phyloP scores from a whole-genome alignment of 1,140 invertebrate species.

The Lamellibrachia luymesi region DNA sequence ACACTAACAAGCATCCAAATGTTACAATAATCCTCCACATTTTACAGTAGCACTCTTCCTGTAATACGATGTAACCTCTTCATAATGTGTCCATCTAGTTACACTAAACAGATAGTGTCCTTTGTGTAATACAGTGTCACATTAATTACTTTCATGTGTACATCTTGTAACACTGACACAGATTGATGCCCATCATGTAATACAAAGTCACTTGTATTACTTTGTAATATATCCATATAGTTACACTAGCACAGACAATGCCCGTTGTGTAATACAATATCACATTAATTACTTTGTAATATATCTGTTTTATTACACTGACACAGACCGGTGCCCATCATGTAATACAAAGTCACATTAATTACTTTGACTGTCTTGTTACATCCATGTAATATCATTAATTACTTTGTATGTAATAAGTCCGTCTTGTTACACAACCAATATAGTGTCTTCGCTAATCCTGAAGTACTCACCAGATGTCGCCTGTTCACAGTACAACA shows the following conservation, averaged over 20 bases:
- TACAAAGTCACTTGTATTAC: too few species aligned
- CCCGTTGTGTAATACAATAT: too few species aligned
- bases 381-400: too few species aligned
- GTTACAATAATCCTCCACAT: background rate
- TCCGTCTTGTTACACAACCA: background rate
- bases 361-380: too few species aligned
- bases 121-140: background rate
- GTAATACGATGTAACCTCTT: background rate
- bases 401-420: background rate
- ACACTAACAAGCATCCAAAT: background rate
- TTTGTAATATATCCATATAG: too few species aligned
- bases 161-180: too few species aligned
- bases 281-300: too few species aligned
- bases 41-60: background rate
- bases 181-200: too few species aligned
- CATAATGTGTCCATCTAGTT: background rate
- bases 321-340: too few species aligned
- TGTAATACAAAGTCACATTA: too few species aligned
- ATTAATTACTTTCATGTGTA: background rate
- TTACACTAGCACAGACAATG: too few species aligned
- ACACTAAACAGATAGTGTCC: background rate
- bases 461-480: background rate
- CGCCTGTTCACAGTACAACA: slow-evolving; percentile 20
- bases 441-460: background rate
- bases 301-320: too few species aligned